A percentile compares a stretch with the other conserved stretches of the same genome.
Evolutionary conservation across 1,140 invertebrate species (phyloP).

Genomic region (Rhynchophorus ferrugineus): DNA sequence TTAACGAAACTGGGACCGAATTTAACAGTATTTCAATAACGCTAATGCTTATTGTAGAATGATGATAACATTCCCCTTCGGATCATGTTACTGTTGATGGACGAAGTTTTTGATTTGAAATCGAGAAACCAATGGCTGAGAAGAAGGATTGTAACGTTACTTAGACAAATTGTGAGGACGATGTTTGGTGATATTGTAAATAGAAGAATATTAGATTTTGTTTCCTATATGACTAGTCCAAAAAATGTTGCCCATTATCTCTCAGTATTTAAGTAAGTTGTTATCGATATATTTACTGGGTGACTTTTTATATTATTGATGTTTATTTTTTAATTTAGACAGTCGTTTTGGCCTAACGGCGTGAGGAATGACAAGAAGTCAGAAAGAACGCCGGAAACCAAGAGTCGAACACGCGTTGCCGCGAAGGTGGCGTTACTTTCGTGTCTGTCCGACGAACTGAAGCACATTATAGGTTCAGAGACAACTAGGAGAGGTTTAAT

Average conservation of each 20-base stretch:
- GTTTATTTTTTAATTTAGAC: conserved; percentile 43
- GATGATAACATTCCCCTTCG: conserved; percentile 81
- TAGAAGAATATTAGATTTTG: conserved; percentile 83
- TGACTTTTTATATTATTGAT: background rate
- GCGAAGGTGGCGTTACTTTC: conserved; percentile 79
- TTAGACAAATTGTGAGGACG: conserved; percentile 71
- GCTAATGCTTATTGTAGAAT: conserved; percentile 43
- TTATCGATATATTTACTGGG: background rate
- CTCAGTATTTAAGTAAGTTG: conserved; percentile 71
- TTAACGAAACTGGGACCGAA: conserved; percentile 27
- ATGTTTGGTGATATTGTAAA: conserved; percentile 84
- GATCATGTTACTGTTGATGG: conserved; percentile 78
- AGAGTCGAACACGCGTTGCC: conserved; percentile 72
- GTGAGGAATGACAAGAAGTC: conserved; percentile 52
- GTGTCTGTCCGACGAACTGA: conserved; percentile 78
- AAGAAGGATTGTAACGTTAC: conserved; percentile 67
- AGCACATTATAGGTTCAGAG: conserved; percentile 85
- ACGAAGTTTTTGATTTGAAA: conserved; percentile 87
- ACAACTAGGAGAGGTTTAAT: conserved; percentile 79
- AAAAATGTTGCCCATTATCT: conserved; percentile 86
- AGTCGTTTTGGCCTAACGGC: conserved; percentile 74
- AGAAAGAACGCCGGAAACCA: conserved; percentile 61
- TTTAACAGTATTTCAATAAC: background rate
- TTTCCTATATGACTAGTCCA: conserved; percentile 81
- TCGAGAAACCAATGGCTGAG: conserved; percentile 83